These are phyloP conservation scores for Pelvicachromis taeniatus DNA, from an alignment of 2,113 vertebrate genomes.

Conservation along the genomic window DNA sequence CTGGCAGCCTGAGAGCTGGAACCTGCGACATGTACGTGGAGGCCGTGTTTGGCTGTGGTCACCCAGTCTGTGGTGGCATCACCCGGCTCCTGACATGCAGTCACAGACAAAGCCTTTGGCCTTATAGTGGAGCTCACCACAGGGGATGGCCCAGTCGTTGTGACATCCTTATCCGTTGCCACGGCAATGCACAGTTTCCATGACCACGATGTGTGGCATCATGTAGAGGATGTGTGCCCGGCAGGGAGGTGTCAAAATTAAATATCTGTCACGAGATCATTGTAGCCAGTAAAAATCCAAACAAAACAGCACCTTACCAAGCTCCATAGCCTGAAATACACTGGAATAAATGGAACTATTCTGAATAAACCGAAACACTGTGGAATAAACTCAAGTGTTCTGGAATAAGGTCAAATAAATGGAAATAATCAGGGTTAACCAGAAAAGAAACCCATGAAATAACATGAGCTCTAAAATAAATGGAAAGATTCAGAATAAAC, in stretches of 20 bases:
- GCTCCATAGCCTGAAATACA: neutral
- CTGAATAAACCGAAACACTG: too few species aligned
- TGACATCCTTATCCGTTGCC: conserved; percentile 24
- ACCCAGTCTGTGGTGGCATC: neutral
- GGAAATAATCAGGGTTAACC: neutral
- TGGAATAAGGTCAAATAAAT: neutral
- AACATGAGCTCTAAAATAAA: too few species aligned
- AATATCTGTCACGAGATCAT: neutral
- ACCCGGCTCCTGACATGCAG: neutral
- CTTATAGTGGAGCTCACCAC: neutral
- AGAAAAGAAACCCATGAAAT: neutral
- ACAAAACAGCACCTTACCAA: accelerated
- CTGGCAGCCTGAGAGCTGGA: neutral
- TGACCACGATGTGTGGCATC: conserved; percentile 45
- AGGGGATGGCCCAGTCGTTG: neutral
- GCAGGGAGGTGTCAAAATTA: neutral
- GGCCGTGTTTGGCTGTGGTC: too few species aligned
- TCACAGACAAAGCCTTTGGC: neutral
- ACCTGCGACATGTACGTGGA: neutral
- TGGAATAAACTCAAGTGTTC: accelerated
- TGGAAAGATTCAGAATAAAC: too few species aligned
- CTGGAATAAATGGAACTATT: too few species aligned
- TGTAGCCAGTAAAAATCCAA: neutral
- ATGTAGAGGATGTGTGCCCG: neutral
- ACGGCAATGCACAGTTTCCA: conserved; percentile 59